phyloP scores from a whole-genome alignment of 2,888 invertebrate genomes.

The Ormyrus labotus region DNA sequence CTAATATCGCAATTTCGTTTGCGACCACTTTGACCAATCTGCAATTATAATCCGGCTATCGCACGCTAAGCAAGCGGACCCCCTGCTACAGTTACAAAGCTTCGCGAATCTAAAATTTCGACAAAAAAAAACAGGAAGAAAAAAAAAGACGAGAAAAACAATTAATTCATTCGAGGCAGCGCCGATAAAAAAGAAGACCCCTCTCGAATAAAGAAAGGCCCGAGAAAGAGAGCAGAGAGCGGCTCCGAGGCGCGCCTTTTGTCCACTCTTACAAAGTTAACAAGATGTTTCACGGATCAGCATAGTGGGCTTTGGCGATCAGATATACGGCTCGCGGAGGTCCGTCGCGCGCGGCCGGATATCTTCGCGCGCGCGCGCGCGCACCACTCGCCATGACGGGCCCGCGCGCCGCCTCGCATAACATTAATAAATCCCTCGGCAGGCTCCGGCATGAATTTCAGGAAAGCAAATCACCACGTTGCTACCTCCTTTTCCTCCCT shows the following conservation, averaged over 20 bases:
- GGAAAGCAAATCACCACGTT: slow-evolving; percentile 59
- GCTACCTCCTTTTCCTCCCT: slow-evolving; percentile 49
- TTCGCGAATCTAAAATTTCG: too few species aligned
- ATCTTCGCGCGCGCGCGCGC: background rate
- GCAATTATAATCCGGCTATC: too few species aligned
- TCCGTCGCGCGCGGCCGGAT: slow-evolving; percentile 62
- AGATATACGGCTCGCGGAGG: slow-evolving; percentile 65
- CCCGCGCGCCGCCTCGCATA: slow-evolving; percentile 51
- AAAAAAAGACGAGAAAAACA: background rate
- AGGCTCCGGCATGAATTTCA: slow-evolving; percentile 62
- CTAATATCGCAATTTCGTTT: too few species aligned
- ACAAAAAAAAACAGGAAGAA: background rate
- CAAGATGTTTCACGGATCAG: slow-evolving; percentile 73
- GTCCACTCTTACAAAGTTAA: slow-evolving; percentile 63
- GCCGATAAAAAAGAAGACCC: background rate
- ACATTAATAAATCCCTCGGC: slow-evolving; percentile 22
- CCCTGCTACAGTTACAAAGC: too few species aligned
- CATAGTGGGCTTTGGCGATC: slow-evolving; percentile 68
- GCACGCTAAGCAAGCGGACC: too few species aligned
- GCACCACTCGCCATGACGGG: slow-evolving; percentile 56
- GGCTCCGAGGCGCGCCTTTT: slow-evolving; percentile 31
- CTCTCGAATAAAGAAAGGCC: background rate
- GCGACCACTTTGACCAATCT: too few species aligned
- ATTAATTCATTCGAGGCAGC: too few species aligned
- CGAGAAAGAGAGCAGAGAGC: too few species aligned